Conservation (phyloP, 1,140 invertebrate species). For the Myzus persicae region DNA sequence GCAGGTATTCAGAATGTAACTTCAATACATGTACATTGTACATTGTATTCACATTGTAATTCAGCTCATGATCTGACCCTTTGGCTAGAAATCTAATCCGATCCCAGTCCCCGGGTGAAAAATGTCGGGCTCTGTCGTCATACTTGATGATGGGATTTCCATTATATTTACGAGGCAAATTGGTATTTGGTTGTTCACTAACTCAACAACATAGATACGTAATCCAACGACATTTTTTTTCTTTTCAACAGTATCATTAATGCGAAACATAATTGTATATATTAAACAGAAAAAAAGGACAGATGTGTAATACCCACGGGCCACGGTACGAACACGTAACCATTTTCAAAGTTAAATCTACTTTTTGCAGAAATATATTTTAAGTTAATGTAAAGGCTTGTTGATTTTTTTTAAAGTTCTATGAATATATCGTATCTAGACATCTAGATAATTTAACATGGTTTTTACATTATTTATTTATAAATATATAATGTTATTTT, state of each 20-base stretch:
- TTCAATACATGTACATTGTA: not conserved
- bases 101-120: not conserved
- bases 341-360: not conserved
- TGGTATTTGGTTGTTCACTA: not conserved
- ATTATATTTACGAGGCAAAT: conserved; percentile 1
- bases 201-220: not conserved
- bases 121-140: not conserved
- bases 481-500: not conserved
- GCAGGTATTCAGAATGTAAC: conserved; percentile 1
- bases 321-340: not conserved
- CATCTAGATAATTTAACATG: too few species aligned
- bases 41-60: not conserved
- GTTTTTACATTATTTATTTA: not conserved
- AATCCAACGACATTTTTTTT: not conserved
- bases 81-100: not conserved
- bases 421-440: not conserved
- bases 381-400: not conserved
- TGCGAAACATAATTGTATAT: not conserved
- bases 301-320: not conserved
- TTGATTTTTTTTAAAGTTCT: not conserved
- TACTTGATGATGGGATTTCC: not conserved
- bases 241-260: not conserved
- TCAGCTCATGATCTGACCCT: conserved; percentile 2
- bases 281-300: not conserved
- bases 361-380: not conserved